Evolutionary conservation across 1,140 invertebrate species (phyloP).

Genomic region (Aphelenchoides avenae): DNA sequence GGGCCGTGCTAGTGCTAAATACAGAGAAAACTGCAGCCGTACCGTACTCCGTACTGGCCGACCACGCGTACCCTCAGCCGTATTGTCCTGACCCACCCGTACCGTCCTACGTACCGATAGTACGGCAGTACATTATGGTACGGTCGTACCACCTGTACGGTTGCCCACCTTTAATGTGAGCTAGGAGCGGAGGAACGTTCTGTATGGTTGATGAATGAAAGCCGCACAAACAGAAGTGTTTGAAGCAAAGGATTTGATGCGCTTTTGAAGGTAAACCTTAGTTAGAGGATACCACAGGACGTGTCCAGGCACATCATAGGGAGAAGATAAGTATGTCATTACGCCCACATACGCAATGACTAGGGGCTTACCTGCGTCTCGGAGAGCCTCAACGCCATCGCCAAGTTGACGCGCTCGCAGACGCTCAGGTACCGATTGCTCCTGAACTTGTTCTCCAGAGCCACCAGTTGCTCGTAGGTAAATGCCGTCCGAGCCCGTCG

Average conservation of each 20-base stretch:
- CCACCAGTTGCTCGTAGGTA: slow-evolving; percentile 94
- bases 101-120: too few relatives aligned
- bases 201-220: too few relatives aligned
- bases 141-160: too few relatives aligned
- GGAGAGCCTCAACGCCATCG: slow-evolving; percentile 84
- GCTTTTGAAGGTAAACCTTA: neutral
- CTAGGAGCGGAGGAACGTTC: too few relatives aligned
- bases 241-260: neutral
- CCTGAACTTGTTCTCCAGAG: slow-evolving; percentile 98
- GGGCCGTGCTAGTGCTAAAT: too few relatives aligned
- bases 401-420: slow-evolving; percentile 90
- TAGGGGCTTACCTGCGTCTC: slow-evolving; percentile 98
- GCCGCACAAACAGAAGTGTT: neutral
- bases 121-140: too few relatives aligned
- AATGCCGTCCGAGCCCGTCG: slow-evolving; percentile 90
- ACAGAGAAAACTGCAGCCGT: too few relatives aligned
- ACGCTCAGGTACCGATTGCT: slow-evolving; percentile 94
- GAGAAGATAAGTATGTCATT: slow-evolving; percentile 3
- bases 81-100: too few relatives aligned
- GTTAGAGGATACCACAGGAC: slow-evolving; percentile 5
- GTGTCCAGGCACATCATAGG: neutral
- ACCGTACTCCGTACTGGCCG: too few relatives aligned
- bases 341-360: slow-evolving; percentile 67
- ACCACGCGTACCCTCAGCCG: too few relatives aligned
- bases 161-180: too few relatives aligned